A percentile compares a stretch with the other conserved stretches of the same genome.
Evolutionary conservation across 1,140 invertebrate species (phyloP).

Genomic region (Doryteuthis pealeii): DNA sequence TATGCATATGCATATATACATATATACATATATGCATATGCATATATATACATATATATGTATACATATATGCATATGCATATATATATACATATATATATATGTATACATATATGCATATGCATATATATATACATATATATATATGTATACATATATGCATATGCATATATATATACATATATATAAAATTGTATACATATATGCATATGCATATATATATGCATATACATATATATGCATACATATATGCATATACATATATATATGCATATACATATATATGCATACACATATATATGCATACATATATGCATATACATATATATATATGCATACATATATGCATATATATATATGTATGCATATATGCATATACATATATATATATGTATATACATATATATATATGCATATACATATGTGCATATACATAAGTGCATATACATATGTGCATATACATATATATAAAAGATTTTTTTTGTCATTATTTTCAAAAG

Average conservation of each 20-base stretch:
- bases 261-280: not conserved
- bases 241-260: not conserved
- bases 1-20: not conserved
- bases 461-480: not conserved
- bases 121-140: not conserved
- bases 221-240: not conserved
- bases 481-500: no score
- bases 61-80: not conserved
- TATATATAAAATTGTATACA: not conserved
- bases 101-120: not conserved
- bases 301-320: not conserved
- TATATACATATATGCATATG: not conserved
- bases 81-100: not conserved
- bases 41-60: not conserved
- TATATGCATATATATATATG: not conserved
- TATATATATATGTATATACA: not conserved
- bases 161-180: not conserved
- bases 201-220: not conserved
- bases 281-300: not conserved
- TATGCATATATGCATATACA: not conserved
- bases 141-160: not conserved
- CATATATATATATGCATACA: not conserved
- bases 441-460: not conserved
- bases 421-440: not conserved
- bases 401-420: constrained; percentile 4